Evolutionary conservation across 2,113 vertebrate species (phyloP).

Genomic region (Pomatostomus ruficeps): DNA sequence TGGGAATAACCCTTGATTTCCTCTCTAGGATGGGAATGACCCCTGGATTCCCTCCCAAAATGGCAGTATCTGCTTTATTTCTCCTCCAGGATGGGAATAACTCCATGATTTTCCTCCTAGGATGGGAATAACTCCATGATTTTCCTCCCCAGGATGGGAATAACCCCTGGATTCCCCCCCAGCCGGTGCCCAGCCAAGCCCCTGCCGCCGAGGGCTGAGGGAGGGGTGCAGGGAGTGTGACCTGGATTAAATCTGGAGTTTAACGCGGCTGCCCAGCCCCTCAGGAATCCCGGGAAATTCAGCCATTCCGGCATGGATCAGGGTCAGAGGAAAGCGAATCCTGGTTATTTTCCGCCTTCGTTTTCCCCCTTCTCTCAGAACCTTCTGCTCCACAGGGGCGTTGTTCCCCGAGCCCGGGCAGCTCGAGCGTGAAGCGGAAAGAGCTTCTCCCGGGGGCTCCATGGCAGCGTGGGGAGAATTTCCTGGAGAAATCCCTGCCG

Average conservation of each 20-base stretch:
- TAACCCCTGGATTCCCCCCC: background rate
- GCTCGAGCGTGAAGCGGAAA: background rate
- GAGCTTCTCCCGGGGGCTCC: background rate
- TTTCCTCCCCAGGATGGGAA: too few relatives aligned
- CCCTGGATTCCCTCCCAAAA: accelerated
- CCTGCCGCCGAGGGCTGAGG: background rate
- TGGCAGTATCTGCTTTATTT: background rate
- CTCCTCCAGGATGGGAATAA: background rate
- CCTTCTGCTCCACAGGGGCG: background rate
- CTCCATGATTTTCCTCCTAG: background rate
- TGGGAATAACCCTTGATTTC: background rate
- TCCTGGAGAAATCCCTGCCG: background rate
- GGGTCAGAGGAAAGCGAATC: background rate
- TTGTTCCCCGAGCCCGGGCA: background rate
- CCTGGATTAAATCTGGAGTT: too few relatives aligned
- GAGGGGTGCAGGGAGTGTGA: background rate
- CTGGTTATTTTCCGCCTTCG: background rate
- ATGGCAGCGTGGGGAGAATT: background rate
- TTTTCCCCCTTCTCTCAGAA: background rate
- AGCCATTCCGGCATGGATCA: accelerated
- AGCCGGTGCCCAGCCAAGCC: background rate
- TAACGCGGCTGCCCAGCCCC: background rate
- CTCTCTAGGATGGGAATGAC: background rate
- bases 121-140: background rate
- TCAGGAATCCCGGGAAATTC: accelerated